A percentile compares a stretch with the other conserved stretches of the same genome.
Evolutionary conservation across 2,113 vertebrate species (phyloP).

Genomic region (Fulica atra): DNA sequence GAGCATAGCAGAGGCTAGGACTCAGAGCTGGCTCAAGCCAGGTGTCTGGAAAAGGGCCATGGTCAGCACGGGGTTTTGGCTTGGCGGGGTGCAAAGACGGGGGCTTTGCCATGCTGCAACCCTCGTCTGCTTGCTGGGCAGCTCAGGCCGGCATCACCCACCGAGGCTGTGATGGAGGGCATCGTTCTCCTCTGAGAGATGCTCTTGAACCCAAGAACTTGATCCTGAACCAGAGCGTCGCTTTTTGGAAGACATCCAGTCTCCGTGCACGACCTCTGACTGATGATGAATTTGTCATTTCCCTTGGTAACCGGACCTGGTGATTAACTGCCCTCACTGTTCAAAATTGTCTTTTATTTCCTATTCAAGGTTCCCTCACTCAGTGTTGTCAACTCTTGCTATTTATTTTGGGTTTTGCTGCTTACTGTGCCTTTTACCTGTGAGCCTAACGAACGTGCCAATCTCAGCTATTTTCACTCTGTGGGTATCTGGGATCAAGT

Average conservation of each 20-base stretch:
- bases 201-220: neutral
- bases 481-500: slow-evolving; percentile 55
- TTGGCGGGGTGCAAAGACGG: neutral
- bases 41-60: neutral
- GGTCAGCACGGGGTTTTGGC: neutral
- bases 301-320: slow-evolving; percentile 21
- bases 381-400: slow-evolving; percentile 26
- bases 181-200: neutral
- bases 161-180: rapidly evolving
- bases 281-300: slow-evolving; percentile 57
- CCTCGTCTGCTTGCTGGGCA: rapidly evolving
- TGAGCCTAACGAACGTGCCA: slow-evolving; percentile 47
- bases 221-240: neutral
- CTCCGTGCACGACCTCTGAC: neutral
- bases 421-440: slow-evolving; percentile 65
- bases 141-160: neutral
- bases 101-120: rapidly evolving
- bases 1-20: rapidly evolving
- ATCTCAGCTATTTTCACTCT: slow-evolving; percentile 63
- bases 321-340: slow-evolving; percentile 35
- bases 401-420: slow-evolving; percentile 48
- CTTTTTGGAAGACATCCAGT: slow-evolving; percentile 40
- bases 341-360: slow-evolving; percentile 52
- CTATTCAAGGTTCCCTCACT: slow-evolving; percentile 23
- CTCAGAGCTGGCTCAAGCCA: neutral